phyloP scores from a whole-genome alignment of 1,140 invertebrate genomes.

The Megathymus violae region DNA sequence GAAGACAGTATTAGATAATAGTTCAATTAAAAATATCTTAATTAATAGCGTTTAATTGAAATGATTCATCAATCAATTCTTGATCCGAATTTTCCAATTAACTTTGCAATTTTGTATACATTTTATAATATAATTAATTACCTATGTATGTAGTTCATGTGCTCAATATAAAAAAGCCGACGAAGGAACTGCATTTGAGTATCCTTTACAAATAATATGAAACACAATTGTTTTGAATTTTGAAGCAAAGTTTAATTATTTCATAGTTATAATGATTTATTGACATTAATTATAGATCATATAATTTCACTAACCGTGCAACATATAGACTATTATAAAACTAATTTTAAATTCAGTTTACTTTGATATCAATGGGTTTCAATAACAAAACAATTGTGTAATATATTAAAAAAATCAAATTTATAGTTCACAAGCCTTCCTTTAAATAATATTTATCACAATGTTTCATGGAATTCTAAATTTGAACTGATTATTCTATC shows the following conservation, averaged over 20 bases:
- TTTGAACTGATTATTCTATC: no score
- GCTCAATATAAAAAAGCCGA: conserved; percentile 4
- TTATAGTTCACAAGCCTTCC: conserved; percentile 4
- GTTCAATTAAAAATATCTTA: no score
- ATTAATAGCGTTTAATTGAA: no score
- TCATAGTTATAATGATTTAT: conserved; percentile 3
- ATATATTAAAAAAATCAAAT: no score
- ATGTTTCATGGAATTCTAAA: no score
- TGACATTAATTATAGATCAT: background rate
- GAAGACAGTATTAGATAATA: no score
- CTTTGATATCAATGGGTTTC: background rate
- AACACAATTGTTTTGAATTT: conserved; percentile 6
- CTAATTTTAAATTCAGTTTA: conserved; percentile 1
- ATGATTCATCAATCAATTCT: no score
- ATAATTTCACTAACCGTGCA: conserved; percentile 29
- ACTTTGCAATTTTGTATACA: no score
- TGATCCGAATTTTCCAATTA: no score
- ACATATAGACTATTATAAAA: conserved; percentile 12
- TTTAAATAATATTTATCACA: conserved; percentile 14
- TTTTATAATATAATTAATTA: no score
- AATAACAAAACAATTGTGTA: background rate
- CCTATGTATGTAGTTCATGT: no score
- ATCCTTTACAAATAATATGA: background rate
- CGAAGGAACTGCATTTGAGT: background rate
- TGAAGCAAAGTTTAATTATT: conserved; percentile 11